Base-by-base conservation (phyloP, 1,140 invertebrate species). In the Ladona fulva region DNA sequence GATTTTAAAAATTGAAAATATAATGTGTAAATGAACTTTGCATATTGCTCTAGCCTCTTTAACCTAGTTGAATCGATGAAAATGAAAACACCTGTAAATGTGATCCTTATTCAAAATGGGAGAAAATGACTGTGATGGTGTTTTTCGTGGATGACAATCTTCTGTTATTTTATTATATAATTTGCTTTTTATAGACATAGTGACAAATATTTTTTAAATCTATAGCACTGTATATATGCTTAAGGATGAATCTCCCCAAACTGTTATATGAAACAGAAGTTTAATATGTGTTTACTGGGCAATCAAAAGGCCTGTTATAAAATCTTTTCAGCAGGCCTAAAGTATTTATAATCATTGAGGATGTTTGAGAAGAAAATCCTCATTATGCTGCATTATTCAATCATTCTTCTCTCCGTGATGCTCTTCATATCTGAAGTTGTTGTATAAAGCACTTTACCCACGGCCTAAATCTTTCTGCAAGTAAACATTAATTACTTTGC, bases 51-150 rank as follows among this genome's bases (percentile, higher is more conserved):
- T 16, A 66, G 52, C 52, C 14, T 66, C 52, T 66, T 66, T 6
- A 66, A 66, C 14, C 16, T 19, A 66, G 44, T 22, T 22, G 16
- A 66, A 66, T 66, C 14, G 52, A 19, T 19, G 52, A 66, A 66
- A 12, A 19, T 19, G 52, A 66, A 66, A 66, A 12, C 52, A 66
- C n/a, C 52, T 66, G 5, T 66, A 66, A 6, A 66, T 66, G 52
- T 66, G 52, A 66, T 66, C 52, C n/a, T 66, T 66, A 12, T 66
- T 3, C 12, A 66, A 66, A 16, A 66, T 66, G 52, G 14, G 52
- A 66, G 29, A 66, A 66, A 66, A 66, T 66, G 52, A 66, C 52
- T 66, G 52, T 66, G 52, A 66, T 66, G 52, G 52, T 66, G 52
- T 66, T 66, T 66, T 66, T 66, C 29, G 12, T 66, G 52, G 52